Percentiles rank a stretch among this genome's conserved stretches.
Conservation (phyloP, 2,888 invertebrate genomes). For the Lasioglossum pauxillum region DNA sequence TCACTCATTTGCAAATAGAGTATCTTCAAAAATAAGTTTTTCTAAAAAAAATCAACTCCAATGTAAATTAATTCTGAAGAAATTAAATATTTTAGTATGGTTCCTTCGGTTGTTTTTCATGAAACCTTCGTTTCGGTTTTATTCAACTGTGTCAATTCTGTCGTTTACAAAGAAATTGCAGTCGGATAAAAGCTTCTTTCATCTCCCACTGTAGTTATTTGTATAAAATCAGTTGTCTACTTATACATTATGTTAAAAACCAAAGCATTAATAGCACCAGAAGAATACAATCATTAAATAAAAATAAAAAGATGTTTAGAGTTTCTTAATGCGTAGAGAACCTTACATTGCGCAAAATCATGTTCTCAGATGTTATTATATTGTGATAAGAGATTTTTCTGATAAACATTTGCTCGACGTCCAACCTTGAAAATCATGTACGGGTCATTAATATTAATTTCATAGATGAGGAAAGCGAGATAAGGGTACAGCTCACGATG, state of each 20-base stretch:
- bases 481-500: not conserved
- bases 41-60: no score
- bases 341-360: not conserved
- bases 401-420: not conserved
- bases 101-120: no score
- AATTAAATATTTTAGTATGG: no score
- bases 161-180: not conserved
- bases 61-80: no score
- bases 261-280: not conserved
- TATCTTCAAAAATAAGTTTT: no score
- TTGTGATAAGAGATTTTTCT: not conserved
- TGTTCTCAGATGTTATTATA: not conserved
- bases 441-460: not conserved
- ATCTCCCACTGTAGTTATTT: not conserved
- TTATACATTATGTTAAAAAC: not conserved
- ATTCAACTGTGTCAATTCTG: no score
- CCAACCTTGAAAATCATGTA: not conserved
- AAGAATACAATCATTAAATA: not conserved
- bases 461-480: constrained; percentile 27
- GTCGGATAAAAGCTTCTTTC: not conserved
- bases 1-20: no score
- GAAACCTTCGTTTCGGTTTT: no score
- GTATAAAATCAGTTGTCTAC: not conserved
- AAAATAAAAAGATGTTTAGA: not conserved
- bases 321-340: not conserved